Conservation (phyloP, 2,113 vertebrate species). For the Xenus cinereus region DNA sequence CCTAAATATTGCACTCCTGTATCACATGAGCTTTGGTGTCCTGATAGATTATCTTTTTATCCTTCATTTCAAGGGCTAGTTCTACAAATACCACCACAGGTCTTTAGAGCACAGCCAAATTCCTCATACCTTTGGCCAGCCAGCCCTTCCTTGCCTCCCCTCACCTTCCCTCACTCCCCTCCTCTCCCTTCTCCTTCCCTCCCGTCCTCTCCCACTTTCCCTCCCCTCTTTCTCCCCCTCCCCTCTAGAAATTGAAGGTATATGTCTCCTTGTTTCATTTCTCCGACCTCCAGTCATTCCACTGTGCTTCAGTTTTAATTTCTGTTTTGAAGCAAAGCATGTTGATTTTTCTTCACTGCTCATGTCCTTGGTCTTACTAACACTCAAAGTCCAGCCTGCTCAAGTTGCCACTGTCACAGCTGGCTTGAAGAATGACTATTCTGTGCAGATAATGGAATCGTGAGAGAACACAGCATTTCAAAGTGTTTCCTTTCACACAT, state of each 20-base stretch:
- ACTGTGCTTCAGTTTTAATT: neutral
- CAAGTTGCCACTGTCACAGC: neutral
- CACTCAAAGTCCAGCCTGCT: neutral
- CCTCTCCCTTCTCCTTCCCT: neutral
- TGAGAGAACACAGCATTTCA: neutral
- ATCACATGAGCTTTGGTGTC: neutral
- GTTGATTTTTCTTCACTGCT: neutral
- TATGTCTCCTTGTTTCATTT: neutral
- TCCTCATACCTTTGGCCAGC: neutral
- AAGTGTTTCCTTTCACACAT: neutral
- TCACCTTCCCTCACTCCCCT: neutral
- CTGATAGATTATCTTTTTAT: neutral
- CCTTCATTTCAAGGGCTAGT: neutral
- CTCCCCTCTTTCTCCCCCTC: too few relatives aligned
- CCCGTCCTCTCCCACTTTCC: too few relatives aligned
- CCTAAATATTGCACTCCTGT: neutral
- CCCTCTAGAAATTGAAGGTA: neutral
- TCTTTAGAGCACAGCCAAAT: neutral
- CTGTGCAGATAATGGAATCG: neutral
- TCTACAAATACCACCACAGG: neutral
- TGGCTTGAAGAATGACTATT: neutral
- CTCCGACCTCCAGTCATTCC: neutral
- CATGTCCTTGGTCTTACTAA: neutral
- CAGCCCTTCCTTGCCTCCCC: too few relatives aligned
- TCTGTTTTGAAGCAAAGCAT: neutral